Evolutionary conservation across 1,140 invertebrate genomes (phyloP).

Genomic region (Diorhabda elongata): DNA sequence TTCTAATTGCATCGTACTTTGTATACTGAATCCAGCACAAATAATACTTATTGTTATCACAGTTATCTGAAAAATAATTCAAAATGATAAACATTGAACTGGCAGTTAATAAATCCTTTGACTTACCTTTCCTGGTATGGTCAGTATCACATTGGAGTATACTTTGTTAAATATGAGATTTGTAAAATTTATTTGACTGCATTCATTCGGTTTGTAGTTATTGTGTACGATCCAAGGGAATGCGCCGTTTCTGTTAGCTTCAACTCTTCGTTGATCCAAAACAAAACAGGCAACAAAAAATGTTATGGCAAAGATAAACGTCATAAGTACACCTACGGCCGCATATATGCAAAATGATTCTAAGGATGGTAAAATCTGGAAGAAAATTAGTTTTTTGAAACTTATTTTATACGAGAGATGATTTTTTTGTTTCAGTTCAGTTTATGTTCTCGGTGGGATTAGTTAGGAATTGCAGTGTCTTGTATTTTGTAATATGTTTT

Average conservation of each 20-base stretch:
- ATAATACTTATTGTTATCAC: conserved; percentile 57
- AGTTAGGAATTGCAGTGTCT: too few relatives aligned
- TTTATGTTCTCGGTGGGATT: too few relatives aligned
- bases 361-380: conserved; percentile 67
- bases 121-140: conserved; percentile 55
- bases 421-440: too few relatives aligned
- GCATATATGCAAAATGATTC: conserved; percentile 74
- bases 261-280: conserved; percentile 63
- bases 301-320: conserved; percentile 70
- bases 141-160: conserved; percentile 57
- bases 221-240: conserved; percentile 65
- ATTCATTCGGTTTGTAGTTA: conserved; percentile 48
- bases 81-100: not conserved
- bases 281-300: conserved; percentile 75
- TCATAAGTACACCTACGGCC: conserved; percentile 65
- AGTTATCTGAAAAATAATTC: conserved; percentile 44
- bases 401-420: too few relatives aligned
- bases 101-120: not conserved
- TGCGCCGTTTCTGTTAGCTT: conserved; percentile 60
- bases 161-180: conserved; percentile 48
- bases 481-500: too few relatives aligned
- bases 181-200: conserved; percentile 47
- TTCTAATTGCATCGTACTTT: conserved; percentile 59
- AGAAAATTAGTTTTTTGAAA: conserved; percentile 17
- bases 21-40: conserved; percentile 56